Evolutionary conservation across 1,140 invertebrate genomes (phyloP), one percentile per base, ranked within the genome.

Genomic region (Heliconius eleuchia): DNA sequence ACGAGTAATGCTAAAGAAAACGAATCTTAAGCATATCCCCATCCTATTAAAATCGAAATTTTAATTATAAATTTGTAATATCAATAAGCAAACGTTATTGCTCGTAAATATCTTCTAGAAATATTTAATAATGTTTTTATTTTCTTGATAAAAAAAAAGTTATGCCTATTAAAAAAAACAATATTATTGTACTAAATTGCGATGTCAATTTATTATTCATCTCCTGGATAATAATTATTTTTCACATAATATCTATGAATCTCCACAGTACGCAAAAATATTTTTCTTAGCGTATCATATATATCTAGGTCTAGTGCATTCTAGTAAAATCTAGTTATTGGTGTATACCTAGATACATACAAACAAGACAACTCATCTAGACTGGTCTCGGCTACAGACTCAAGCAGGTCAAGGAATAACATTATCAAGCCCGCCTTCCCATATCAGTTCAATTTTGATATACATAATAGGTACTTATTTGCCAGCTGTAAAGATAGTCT

Each of bases 401-500:
- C 80, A 86, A 83, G 60, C 81, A 80, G 84, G 86, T 86, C 86
- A 87, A 86, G 86, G 86, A 74, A 74, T 77, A 71, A 82, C 78
- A 72, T 76, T 80, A 84, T 83, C 77, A 76, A 50, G 70, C 78
- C 52, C 71, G 75, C 50, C 72, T 77, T 74, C 74, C 75, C 23
- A 60, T 82, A 79, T 73, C 73, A 76, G 27, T n/a, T 76, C 23
- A 27, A 39, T 70, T 70, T 30, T 39, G 42, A 66, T 16, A 66
- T 30, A 37, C 34, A 37, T 37, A 37, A 37, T 37, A 37, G 34
- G 34, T 7, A 66, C 27, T 23, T 66, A 66, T 30, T 60, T 27
- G 19, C 3, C 9, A 60, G n/a, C 60, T 30, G 9, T 66, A 66
- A 30, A 27, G 27, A 27, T 66, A 66, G 2, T 66, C 11, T 66